phyloP scores from a whole-genome alignment of 2,113 vertebrate species.

The Sorex fumeus region DNA sequence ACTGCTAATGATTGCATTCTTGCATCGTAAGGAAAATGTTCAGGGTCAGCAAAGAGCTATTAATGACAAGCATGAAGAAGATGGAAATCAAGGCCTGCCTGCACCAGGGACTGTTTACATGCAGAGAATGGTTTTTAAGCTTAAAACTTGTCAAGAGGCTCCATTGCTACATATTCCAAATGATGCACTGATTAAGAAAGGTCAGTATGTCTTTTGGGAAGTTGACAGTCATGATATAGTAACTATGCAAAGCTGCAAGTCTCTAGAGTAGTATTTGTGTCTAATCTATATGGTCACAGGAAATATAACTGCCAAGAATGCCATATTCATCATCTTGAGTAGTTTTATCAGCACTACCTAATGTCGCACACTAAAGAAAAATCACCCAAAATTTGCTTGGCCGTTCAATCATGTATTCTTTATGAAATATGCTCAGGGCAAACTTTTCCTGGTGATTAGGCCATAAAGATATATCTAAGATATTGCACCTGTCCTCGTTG shows the following conservation, averaged over 20 bases:
- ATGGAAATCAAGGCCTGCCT: constrained; percentile 37
- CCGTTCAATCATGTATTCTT: constrained; percentile 74
- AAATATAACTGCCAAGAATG: constrained; percentile 80
- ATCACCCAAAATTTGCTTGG: constrained; percentile 79
- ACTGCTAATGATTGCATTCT: constrained; percentile 76
- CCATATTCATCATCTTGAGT: constrained; percentile 79
- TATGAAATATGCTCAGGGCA: constrained; percentile 54
- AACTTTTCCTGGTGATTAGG: constrained; percentile 46
- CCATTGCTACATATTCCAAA: constrained; percentile 53
- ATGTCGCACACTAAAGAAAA: constrained; percentile 77
- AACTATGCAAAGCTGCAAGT: constrained; percentile 81
- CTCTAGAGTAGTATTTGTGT: constrained; percentile 80
- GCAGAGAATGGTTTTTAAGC: constrained; percentile 59
- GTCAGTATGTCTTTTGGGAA: constrained; percentile 79
- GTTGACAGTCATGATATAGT: constrained; percentile 80
- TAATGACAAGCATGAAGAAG: constrained; percentile 69
- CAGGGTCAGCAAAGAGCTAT: constrained; percentile 76
- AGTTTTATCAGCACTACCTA: constrained; percentile 80
- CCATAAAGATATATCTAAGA: constrained; percentile 60
- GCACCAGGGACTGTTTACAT: constrained; percentile 59
- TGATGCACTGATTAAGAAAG: constrained; percentile 83
- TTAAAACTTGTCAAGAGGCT: constrained; percentile 68
- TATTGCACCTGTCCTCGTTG: neutral
- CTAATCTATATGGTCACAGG: constrained; percentile 81
- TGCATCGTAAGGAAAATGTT: constrained; percentile 67